phyloP scores from a whole-genome alignment of 92 coral and sea anemone genomes.

The Umimayanthus kanabou region DNA sequence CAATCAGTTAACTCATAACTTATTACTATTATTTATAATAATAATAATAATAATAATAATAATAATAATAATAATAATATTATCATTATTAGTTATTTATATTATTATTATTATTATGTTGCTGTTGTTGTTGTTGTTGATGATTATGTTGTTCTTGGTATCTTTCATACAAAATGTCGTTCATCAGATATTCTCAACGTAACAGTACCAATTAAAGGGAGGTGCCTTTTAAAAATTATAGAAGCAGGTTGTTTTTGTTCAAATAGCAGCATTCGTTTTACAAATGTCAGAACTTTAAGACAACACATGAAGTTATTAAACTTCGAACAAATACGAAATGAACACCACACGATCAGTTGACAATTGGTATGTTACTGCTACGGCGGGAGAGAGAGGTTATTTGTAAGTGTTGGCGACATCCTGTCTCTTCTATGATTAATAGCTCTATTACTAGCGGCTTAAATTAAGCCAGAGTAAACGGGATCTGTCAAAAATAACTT shows the following conservation, averaged over 20 bases:
- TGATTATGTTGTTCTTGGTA: too few species aligned
- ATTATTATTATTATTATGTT: not conserved
- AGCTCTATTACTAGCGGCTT: not conserved
- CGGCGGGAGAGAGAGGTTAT: not conserved
- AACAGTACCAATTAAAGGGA: too few species aligned
- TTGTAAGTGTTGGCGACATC: not conserved
- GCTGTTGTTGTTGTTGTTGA: too few species aligned
- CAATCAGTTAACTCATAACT: not conserved
- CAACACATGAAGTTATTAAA: too few species aligned
- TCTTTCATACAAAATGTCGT: too few species aligned
- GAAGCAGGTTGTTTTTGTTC: too few species aligned
- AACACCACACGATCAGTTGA: not conserved
- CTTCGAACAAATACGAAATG: too few species aligned
- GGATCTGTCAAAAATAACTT: not conserved
- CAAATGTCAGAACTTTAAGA: too few species aligned
- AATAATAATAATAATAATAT: not conserved
- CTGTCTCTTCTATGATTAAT: not conserved
- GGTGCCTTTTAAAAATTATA: too few species aligned
- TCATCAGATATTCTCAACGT: too few species aligned
- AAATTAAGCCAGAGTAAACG: not conserved
- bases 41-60: not conserved
- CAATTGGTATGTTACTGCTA: not conserved
- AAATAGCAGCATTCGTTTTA: too few species aligned
- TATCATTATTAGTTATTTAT: not conserved
- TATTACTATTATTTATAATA: too few species aligned